Conservation (phyloP, 2,888 invertebrate species). For the Agonopterix alstromeriana region DNA sequence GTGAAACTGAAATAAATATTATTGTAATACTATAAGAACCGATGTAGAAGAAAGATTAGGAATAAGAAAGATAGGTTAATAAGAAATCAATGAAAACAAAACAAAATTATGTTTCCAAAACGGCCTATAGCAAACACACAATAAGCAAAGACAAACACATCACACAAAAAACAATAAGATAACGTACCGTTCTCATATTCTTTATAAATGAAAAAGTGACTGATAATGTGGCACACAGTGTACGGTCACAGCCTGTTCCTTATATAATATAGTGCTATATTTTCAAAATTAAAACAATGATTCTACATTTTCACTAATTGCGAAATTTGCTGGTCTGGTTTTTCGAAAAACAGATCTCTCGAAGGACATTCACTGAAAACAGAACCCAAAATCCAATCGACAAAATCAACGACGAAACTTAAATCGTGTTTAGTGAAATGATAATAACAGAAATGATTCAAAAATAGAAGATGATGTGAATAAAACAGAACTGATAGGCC, state of each 20-base stretch:
- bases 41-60: conserved; percentile 51
- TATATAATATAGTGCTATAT: conserved; percentile 50
- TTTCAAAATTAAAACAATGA: conserved; percentile 56
- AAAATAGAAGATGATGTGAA: conserved; percentile 58
- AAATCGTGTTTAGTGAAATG: conserved; percentile 51
- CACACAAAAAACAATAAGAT: conserved; percentile 61
- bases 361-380: conserved; percentile 70
- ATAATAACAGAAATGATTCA: conserved; percentile 57
- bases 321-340: conserved; percentile 50
- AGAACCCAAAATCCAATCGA: conserved; percentile 34
- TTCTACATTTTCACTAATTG: conserved; percentile 44
- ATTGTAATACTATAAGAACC: conserved; percentile 12
- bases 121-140: conserved; percentile 77
- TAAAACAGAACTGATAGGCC: conserved; percentile 70
- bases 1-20: neutral
- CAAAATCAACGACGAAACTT: conserved; percentile 34
- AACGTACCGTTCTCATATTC: conserved; percentile 50
- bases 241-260: conserved; percentile 47
- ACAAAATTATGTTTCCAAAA: conserved; percentile 67
- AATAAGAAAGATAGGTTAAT: conserved; percentile 44
- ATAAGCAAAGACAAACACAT: conserved; percentile 65
- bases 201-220: conserved; percentile 48
- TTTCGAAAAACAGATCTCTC: conserved; percentile 75
- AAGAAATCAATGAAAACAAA: conserved; percentile 33
- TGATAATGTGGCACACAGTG: conserved; percentile 51